These are phyloP conservation scores for Drosophila parabipectinata DNA, from an alignment of 1,140 invertebrate species.

Conservation along the genomic window DNA sequence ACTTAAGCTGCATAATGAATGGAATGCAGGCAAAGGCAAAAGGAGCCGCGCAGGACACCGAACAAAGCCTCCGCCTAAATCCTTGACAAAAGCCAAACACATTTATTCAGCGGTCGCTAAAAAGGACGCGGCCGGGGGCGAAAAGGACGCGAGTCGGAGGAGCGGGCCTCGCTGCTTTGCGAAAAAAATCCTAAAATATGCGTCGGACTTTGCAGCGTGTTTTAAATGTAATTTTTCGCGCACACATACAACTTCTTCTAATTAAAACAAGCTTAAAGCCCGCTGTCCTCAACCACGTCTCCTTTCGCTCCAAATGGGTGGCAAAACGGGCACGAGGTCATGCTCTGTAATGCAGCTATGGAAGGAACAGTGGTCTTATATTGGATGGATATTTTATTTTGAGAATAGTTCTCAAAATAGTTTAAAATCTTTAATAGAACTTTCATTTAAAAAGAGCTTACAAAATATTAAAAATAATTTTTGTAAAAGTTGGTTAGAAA, in stretches of 20 bases:
- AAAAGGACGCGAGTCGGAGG: not conserved
- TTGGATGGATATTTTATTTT: too few species aligned
- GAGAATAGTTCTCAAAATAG: too few species aligned
- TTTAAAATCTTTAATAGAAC: too few species aligned
- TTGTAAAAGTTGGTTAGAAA: too few species aligned
- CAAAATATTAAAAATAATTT: too few species aligned
- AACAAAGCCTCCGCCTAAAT: conserved; percentile 70
- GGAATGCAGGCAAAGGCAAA: conserved; percentile 66
- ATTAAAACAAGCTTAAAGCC: conserved; percentile 82
- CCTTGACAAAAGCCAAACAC: conserved; percentile 80
- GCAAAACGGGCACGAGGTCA: conserved; percentile 62
- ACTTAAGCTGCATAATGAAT: conserved; percentile 82
- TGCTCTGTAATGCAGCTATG: not conserved
- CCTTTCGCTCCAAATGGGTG: conserved; percentile 36
- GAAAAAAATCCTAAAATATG: conserved; percentile 77
- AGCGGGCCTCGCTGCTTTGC: not conserved
- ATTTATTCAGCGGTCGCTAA: conserved; percentile 75
- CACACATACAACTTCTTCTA: conserved; percentile 62
- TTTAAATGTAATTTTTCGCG: conserved; percentile 79
- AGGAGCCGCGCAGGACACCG: conserved; percentile 45
- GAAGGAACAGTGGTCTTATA: conserved; percentile 1
- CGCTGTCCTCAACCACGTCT: conserved; percentile 31
- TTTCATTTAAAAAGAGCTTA: too few species aligned
- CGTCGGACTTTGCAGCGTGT: conserved; percentile 64
- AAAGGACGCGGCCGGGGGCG: conserved; percentile 31